phyloP scores from a whole-genome alignment of 2,113 vertebrate species.

The Phasianus colchicus region DNA sequence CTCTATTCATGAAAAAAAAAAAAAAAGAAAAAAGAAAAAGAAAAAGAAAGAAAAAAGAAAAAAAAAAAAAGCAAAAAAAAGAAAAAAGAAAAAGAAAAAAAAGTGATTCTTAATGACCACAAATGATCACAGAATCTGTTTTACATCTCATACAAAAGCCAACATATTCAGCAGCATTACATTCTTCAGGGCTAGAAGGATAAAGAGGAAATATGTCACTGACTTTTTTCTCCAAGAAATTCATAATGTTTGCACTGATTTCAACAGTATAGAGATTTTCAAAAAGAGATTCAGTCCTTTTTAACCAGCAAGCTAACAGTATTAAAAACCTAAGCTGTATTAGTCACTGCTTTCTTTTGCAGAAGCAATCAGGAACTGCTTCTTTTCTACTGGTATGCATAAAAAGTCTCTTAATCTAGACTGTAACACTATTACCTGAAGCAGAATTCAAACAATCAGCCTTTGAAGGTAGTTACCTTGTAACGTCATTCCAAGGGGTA shows the following conservation, averaged over 20 bases:
- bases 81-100: background rate
- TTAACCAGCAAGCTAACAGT: conserved; percentile 4
- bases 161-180: background rate
- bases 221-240: background rate
- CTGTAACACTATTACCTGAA: background rate
- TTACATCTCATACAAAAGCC: conserved; percentile 57
- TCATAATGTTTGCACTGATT: conserved; percentile 6
- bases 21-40: background rate
- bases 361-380: conserved; percentile 23
- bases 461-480: background rate
- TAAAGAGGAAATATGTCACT: conserved; percentile 19
- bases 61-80: background rate
- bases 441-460: background rate
- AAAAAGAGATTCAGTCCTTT: background rate
- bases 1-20: conserved; percentile 44
- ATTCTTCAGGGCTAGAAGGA: conserved; percentile 14
- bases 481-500: background rate
- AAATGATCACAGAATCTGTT: conserved; percentile 61
- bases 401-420: background rate
- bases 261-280: background rate
- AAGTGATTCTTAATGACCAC: conserved; percentile 54
- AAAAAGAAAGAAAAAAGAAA: background rate
- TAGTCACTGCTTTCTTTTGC: background rate
- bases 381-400: background rate
- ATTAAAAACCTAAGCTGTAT: background rate